Base-by-base conservation (phyloP, 1,140 invertebrate genomes). In the Aradophagus sp. region DNA sequence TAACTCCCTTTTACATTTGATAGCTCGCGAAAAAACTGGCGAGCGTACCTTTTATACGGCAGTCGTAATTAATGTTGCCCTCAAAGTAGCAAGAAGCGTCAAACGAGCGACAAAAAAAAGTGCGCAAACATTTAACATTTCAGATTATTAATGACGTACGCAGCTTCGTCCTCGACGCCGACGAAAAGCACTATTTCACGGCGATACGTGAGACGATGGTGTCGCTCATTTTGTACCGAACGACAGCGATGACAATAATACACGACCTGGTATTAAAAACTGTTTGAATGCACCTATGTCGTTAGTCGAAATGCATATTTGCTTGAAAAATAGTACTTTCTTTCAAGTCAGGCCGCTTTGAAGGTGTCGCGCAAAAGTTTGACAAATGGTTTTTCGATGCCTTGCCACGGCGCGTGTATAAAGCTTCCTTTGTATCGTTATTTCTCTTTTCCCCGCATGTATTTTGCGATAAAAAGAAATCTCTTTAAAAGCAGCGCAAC, bases 1-100 rank as follows among this genome's bases (percentile, higher is more conserved):
- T 82, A 83, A 83, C 79, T 55, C 72, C 75, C 73, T 77, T 77
- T 77, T 77, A 75, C 73, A 76, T 80, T 78, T 81, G 80, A 80
- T 80, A 76, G 75, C 59, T 68, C 42, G 41, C 38, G 69, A 72
- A 77, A 79, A 79, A 79, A 78, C 76, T 74, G 62, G 36, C 56
- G 58, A 66, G 70, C 74, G 73, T 75, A 35, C 76, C 68, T 77
- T 76, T 80, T 75, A 47, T 71, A 52, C 73, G 48, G 32, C 65
- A 47, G 63, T 52, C 69, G 73, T 79, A 80, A 80, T 80, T 81
- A 80, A 82, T 77, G 72, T 76, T 74, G 48, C 67, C 55, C 61
- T 69, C 36, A 70, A 66, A 67, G 56, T 29, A 36, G 41, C 32
- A 26, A 55, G 23, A 38, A 41, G 56, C 59, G 27, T 59, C 39